Conservation (phyloP, 2,888 invertebrate genomes). For the Caenorhabditis sp. region DNA sequence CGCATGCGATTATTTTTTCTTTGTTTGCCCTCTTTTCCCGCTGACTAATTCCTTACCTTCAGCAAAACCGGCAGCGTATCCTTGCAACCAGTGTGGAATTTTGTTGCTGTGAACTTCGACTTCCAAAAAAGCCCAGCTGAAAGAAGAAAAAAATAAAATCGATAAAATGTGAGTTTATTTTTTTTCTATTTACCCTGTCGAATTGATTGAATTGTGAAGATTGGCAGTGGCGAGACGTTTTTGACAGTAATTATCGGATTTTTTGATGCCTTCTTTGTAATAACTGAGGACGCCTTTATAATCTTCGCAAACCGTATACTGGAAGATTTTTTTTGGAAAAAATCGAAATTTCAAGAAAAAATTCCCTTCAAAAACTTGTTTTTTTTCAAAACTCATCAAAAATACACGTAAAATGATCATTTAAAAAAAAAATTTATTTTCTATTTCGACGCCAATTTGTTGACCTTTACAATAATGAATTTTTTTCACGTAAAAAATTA, state of each 20-base stretch:
- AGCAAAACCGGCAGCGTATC: constrained; percentile 66
- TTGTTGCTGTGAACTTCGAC: constrained; percentile 57
- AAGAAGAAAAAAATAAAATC: not conserved
- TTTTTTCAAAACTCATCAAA: too few species aligned
- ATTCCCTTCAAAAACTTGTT: not conserved
- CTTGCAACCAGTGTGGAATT: constrained; percentile 56
- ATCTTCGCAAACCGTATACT: constrained; percentile 51
- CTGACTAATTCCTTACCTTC: constrained; percentile 49
- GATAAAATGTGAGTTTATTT: not conserved
- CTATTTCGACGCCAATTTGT: too few species aligned
- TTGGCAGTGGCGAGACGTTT: constrained; percentile 52
- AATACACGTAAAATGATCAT: too few species aligned
- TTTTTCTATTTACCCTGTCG: constrained; percentile 57
- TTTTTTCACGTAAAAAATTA: too few species aligned
- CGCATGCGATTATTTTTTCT: not conserved
- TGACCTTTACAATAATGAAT: too few species aligned
- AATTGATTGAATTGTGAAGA: constrained; percentile 50
- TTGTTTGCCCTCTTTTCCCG: not conserved
- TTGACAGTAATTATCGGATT: constrained; percentile 40
- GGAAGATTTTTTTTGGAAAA: constrained; percentile 16
- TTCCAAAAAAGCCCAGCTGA: constrained; percentile 61
- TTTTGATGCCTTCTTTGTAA: constrained; percentile 38
- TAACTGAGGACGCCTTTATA: constrained; percentile 37
- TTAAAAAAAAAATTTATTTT: too few species aligned
- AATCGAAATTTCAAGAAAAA: constrained; percentile 3